Conservation (phyloP, 2,113 vertebrate genomes). For the Aegotheles bennettii region DNA sequence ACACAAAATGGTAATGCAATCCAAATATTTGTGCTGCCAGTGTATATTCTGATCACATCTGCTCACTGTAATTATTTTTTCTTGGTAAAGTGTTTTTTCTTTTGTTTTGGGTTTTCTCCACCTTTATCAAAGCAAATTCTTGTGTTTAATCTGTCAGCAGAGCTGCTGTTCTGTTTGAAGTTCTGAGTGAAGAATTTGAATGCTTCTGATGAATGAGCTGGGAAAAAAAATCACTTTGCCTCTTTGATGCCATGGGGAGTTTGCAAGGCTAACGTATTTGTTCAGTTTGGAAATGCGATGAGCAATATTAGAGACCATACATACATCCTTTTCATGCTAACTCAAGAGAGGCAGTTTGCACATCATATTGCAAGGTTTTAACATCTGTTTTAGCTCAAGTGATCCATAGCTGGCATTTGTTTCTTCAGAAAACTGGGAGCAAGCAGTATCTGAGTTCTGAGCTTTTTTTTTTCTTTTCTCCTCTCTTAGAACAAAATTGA, state of each 20-base stretch:
- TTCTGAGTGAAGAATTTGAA: neutral
- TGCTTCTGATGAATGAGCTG: neutral
- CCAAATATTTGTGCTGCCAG: neutral
- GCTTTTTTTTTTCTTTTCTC: conserved; percentile 16
- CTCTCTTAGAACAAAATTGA: conserved; percentile 88
- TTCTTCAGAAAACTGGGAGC: neutral
- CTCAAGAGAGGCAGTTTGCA: neutral
- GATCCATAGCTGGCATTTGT: neutral
- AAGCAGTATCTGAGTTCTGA: neutral
- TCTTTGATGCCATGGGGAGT: neutral
- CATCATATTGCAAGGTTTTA: neutral
- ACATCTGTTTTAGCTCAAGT: neutral
- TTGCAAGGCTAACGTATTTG: neutral
- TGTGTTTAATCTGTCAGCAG: neutral
- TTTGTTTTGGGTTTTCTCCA: neutral
- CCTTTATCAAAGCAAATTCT: neutral
- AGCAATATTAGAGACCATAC: neutral
- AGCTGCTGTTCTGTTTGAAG: neutral
- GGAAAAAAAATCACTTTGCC: neutral
- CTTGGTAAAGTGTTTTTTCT: neutral
- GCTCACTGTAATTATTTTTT: neutral
- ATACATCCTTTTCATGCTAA: neutral
- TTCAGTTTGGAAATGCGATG: neutral
- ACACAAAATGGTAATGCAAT: neutral
- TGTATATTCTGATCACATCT: neutral